Evolutionary conservation across 2,113 vertebrate species (phyloP).

Genomic region (Dunckerocampus dactyliophorus): DNA sequence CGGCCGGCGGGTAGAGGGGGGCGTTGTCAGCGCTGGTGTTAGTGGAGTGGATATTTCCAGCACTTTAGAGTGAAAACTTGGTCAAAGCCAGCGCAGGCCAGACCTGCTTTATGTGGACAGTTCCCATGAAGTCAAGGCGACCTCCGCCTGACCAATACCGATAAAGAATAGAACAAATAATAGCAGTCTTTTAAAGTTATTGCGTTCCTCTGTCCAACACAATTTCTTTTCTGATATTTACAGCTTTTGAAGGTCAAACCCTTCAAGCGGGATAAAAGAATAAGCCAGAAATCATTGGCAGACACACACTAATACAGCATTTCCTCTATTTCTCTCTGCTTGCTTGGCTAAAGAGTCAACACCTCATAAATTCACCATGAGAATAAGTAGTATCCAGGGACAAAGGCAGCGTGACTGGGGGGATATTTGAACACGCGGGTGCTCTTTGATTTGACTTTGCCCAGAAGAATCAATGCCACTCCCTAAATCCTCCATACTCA

Average conservation of each 20-base stretch:
- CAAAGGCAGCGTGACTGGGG: conserved; percentile 13
- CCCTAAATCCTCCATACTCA: conserved; percentile 37
- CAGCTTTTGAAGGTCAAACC: conserved; percentile 51
- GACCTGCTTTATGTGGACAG: conserved; percentile 29
- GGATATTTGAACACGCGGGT: conserved; percentile 31
- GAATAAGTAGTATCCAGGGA: conserved; percentile 33
- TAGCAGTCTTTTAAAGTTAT: conserved; percentile 44
- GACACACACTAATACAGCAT: conserved; percentile 30
- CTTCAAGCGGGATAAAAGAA: conserved; percentile 36
- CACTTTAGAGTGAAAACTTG: conserved; percentile 28
- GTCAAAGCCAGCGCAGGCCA: conserved; percentile 20
- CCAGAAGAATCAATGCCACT: conserved; percentile 14
- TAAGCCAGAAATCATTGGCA: conserved; percentile 41
- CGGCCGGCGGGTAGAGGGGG: conserved; percentile 22
- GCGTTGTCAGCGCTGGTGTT: conserved; percentile 41
- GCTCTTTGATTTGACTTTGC: conserved; percentile 42
- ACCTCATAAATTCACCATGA: conserved; percentile 44
- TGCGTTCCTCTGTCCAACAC: conserved; percentile 51
- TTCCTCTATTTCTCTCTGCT: conserved; percentile 16
- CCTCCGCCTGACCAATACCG: conserved; percentile 35
- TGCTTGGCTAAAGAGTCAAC: conserved; percentile 36
- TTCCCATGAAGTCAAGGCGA: conserved; percentile 52
- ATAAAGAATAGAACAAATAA: conserved; percentile 29
- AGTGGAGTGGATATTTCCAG: conserved; percentile 51
- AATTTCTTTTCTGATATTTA: conserved; percentile 61